Evolutionary conservation across 1,140 invertebrate genomes (phyloP).

Genomic region (Eumeta japonica): DNA sequence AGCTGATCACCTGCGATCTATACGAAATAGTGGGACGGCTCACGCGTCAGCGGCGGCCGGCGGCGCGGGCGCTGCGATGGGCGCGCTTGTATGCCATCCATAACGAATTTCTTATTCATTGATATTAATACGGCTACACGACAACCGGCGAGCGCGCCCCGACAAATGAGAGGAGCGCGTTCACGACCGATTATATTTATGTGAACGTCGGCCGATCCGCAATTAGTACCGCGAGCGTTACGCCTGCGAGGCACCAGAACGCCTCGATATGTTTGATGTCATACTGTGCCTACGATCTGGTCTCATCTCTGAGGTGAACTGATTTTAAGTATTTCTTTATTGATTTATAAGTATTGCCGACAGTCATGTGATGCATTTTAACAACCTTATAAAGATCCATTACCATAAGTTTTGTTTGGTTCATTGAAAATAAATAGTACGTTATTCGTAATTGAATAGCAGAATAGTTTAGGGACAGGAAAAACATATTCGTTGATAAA

Average conservation of each 20-base stretch:
- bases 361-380: too few relatives aligned
- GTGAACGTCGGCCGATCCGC: conserved; percentile 43
- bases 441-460: too few relatives aligned
- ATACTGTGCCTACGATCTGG: neutral
- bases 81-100: conserved; percentile 47
- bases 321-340: neutral
- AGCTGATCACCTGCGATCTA: neutral
- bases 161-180: conserved; percentile 44
- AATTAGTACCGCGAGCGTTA: conserved; percentile 35
- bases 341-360: neutral
- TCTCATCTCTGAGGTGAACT: neutral
- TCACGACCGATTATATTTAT: conserved; percentile 46
- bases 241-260: neutral
- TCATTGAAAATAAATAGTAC: too few relatives aligned
- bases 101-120: conserved; percentile 56
- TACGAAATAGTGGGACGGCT: conserved; percentile 17
- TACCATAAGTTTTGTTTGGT: too few relatives aligned
- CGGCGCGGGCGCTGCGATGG: conserved; percentile 35
- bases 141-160: conserved; percentile 42
- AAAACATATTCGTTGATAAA: too few relatives aligned
- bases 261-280: too few relatives aligned
- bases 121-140: conserved; percentile 50
- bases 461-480: too few relatives aligned
- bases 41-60: conserved; percentile 19
- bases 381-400: neutral